These are phyloP conservation scores for Passer domesticus DNA, from an alignment of 2,113 vertebrate genomes.

Conservation along the genomic window DNA sequence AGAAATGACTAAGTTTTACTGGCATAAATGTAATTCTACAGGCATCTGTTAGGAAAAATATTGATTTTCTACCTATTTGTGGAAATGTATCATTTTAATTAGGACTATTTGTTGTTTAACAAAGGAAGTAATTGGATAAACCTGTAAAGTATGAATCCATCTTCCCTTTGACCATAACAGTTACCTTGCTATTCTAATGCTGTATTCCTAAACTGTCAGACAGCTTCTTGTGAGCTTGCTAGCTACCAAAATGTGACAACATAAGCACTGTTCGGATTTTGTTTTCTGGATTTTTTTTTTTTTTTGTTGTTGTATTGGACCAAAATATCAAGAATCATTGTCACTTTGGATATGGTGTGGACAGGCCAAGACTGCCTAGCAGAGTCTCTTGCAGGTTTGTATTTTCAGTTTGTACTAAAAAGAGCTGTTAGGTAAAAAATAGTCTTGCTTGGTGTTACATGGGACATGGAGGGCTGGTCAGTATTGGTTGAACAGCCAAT, in stretches of 20 bases:
- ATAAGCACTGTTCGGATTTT: background rate
- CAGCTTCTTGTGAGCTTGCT: background rate
- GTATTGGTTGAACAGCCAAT: background rate
- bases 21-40: background rate
- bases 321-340: background rate
- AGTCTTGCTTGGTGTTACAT: background rate
- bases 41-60: background rate
- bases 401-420: background rate
- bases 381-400: background rate
- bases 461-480: background rate
- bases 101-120: background rate
- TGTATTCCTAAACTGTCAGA: background rate
- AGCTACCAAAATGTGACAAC: background rate
- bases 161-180: background rate
- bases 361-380: background rate
- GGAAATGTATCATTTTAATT: background rate
- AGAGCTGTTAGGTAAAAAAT: background rate
- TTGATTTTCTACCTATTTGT: background rate
- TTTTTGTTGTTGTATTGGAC: background rate
- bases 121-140: background rate
- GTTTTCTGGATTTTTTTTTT: background rate
- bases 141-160: background rate
- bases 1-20: background rate
- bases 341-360: background rate
- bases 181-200: background rate